Percentiles rank a stretch among this genome's conserved stretches.
Evolutionary conservation across 2,113 vertebrate genomes (phyloP).

Genomic region (Stercorarius parasiticus): DNA sequence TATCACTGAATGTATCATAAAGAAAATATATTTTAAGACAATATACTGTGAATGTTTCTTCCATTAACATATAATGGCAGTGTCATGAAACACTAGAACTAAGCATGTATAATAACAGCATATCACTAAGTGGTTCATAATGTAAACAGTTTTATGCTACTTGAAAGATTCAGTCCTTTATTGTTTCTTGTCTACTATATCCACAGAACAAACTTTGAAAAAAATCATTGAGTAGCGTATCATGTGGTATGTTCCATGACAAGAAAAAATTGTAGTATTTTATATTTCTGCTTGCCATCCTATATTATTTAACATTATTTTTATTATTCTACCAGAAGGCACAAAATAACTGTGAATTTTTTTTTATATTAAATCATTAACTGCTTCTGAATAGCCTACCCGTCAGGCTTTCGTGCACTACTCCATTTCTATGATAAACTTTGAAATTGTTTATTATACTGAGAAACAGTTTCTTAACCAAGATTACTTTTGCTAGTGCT

Average conservation of each 20-base stretch:
- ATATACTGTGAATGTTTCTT: neutral
- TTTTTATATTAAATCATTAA: neutral
- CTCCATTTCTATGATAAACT: neutral
- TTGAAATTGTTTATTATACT: neutral
- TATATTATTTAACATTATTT: constrained; percentile 28
- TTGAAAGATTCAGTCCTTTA: neutral
- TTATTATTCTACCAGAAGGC: constrained; percentile 15
- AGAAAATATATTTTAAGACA: neutral
- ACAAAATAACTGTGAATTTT: neutral
- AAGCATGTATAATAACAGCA: too few species aligned
- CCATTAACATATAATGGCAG: neutral
- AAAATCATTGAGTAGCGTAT: neutral
- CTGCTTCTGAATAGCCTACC: neutral
- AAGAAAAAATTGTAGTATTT: neutral
- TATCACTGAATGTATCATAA: neutral
- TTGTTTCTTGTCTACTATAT: neutral
- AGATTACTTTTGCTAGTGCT: neutral
- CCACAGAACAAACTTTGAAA: neutral
- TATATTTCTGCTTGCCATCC: neutral
- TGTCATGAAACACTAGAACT: neutral
- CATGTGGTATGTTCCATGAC: neutral
- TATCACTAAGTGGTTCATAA: neutral
- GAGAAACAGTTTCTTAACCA: neutral
- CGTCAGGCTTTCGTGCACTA: neutral
- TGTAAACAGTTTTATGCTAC: neutral